Evolutionary conservation across 2,113 vertebrate species (phyloP).

Genomic region (Syrmaticus mikado): DNA sequence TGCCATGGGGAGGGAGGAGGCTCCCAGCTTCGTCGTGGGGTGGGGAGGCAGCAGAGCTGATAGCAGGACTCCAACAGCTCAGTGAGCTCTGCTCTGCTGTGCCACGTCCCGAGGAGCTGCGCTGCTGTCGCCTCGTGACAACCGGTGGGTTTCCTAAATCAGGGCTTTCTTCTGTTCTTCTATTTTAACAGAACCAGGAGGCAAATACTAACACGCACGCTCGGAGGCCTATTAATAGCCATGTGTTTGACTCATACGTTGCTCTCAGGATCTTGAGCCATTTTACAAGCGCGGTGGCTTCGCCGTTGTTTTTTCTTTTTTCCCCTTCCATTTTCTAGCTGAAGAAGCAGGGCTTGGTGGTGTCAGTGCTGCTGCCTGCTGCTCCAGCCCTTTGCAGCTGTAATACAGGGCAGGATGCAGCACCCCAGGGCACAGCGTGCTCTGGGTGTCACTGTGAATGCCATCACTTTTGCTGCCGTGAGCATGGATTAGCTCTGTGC

Average conservation of each 20-base stretch:
- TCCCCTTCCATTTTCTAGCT: conserved; percentile 11
- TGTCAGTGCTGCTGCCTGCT: background rate
- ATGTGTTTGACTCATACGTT: background rate
- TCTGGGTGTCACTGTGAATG: background rate
- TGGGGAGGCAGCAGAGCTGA: background rate
- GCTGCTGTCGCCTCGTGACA: background rate
- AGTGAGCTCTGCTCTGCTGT: background rate
- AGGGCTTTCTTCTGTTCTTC: background rate
- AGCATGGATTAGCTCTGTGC: background rate
- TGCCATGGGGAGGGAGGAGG: background rate
- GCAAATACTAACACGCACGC: background rate
- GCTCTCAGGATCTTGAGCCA: conserved; percentile 20
- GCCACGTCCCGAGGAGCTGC: background rate
- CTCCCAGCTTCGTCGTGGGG: background rate
- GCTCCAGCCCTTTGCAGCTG: background rate
- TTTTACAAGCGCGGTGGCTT: background rate
- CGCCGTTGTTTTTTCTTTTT: background rate
- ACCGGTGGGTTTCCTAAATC: conserved; percentile 5
- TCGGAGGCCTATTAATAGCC: conserved; percentile 25
- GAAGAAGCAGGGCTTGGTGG: background rate
- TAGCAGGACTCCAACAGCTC: background rate
- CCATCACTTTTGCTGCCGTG: background rate
- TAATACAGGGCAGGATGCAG: background rate
- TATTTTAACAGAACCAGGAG: background rate
- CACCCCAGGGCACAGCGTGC: background rate